These are phyloP conservation scores for Ceratina australensis DNA, from an alignment of 1,140 invertebrate species.

Conservation along the genomic window DNA sequence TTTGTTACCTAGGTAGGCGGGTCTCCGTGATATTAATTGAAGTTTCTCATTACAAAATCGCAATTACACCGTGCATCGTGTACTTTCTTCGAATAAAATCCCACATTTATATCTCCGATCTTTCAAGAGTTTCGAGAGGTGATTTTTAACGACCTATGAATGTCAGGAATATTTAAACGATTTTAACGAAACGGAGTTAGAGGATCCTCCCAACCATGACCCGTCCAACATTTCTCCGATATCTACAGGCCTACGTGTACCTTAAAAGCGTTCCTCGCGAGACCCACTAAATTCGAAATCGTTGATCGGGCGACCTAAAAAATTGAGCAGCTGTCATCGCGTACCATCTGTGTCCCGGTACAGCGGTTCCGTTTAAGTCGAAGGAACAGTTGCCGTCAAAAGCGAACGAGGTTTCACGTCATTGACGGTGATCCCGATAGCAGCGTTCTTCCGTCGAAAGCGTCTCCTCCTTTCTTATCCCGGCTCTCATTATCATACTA, in stretches of 20 bases:
- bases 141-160: no score
- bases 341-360: not conserved
- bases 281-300: not conserved
- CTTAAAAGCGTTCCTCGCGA: not conserved
- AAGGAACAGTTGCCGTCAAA: not conserved
- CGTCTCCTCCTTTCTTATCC: not conserved
- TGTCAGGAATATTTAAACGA: no score
- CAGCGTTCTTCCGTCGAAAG: not conserved
- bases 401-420: not conserved
- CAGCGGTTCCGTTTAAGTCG: not conserved
- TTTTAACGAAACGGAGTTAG: no score
- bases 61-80: no score
- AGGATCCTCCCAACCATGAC: no score
- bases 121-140: no score
- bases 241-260: not conserved
- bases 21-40: no score
- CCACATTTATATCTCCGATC: no score
- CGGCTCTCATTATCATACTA: not conserved
- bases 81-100: no score
- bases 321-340: not conserved
- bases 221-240: not conserved
- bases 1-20: no score
- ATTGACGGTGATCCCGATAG: not conserved
- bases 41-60: no score
- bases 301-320: not conserved